Base-by-base conservation (phyloP, 2,113 vertebrate species). In the Oreochromis spilurus region DNA sequence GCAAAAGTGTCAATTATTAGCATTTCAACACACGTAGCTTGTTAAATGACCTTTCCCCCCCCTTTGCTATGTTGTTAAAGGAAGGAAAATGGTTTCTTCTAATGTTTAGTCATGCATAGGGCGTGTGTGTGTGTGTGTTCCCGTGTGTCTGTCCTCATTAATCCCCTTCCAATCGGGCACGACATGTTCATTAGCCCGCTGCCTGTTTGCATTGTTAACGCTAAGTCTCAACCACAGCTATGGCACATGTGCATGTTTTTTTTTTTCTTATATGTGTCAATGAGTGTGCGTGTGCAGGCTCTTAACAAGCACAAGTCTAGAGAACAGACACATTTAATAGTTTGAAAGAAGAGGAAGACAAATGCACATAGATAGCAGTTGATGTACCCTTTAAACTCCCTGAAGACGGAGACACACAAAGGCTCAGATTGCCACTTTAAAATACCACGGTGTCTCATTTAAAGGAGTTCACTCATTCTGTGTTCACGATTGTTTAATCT, bases 141-240 rank as follows among this genome's bases (percentile, higher is more conserved):
- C 17, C 10, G 4, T 77, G 72, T 81, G 83, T 60, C 80, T 80
- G 17, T 65, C 77, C 82, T 91, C 90, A 91, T 95, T 96, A 95
- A 95, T 94, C 87, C 79, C 52, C 65, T 29, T 87, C 85, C 86
- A 90, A 89, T 91, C 58, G 83, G 92, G 84, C 87, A 60, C 91
- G 93, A 93, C 94, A 86, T 93, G 88, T 95, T 96, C 93, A 94
- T 96, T 96, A 96, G 82, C 81, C 79, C 9, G 60, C 90, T 52
- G 87, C 83, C 88, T 52, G 57, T 89, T 88, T 88, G 87, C 87
- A 93, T 92, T 92, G 90, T 95, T 90, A 89, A 88, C 50, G 14
- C 87, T 89, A 72, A 91, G 89, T 45, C 85, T 87, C 60, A 89
- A 62, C 67, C 72, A 16, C 31, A 48, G 34, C 58, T 81, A 55